Percentiles rank a stretch among this genome's conserved stretches.
These are phyloP conservation scores for Heliconius congener DNA, from an alignment of 1,140 invertebrate species.

Conservation along the genomic window DNA sequence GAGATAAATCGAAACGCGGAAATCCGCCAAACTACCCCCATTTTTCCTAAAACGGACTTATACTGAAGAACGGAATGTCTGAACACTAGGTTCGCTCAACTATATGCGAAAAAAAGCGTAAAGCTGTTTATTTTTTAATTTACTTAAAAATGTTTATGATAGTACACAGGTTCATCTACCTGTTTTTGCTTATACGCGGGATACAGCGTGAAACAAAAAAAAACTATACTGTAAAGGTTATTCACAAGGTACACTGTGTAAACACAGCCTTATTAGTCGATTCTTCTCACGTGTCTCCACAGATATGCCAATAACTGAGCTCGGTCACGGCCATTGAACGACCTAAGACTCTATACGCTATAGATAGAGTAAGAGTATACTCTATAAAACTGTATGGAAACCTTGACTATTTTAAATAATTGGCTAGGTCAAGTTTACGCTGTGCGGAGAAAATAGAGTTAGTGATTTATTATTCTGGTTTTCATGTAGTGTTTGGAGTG, in stretches of 20 bases:
- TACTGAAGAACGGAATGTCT: not conserved
- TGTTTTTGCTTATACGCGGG: not conserved
- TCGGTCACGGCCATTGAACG: slow-evolving; percentile 15
- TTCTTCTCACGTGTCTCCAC: slow-evolving; percentile 12
- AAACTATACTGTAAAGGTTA: not conserved
- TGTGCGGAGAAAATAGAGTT: too few relatives aligned
- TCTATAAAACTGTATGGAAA: too few relatives aligned
- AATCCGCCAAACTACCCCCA: too few relatives aligned
- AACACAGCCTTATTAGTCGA: slow-evolving; percentile 2
- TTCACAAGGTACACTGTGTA: not conserved
- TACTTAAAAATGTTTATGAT: too few relatives aligned
- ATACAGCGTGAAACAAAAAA: not conserved
- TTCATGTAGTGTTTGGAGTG: too few relatives aligned
- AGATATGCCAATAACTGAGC: slow-evolving; percentile 24
- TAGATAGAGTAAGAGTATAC: not conserved
- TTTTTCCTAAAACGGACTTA: too few relatives aligned
- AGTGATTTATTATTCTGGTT: too few relatives aligned
- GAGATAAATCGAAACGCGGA: not conserved
- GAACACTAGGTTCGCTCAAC: not conserved
- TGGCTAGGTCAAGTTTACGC: too few relatives aligned
- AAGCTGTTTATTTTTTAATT: not conserved
- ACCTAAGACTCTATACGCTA: not conserved
- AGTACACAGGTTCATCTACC: not conserved
- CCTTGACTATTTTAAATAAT: too few relatives aligned
- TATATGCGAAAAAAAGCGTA: not conserved